Base-by-base conservation (phyloP, 2,797 vertebrate genomes). In the Ctenopoma kingsleyae region DNA sequence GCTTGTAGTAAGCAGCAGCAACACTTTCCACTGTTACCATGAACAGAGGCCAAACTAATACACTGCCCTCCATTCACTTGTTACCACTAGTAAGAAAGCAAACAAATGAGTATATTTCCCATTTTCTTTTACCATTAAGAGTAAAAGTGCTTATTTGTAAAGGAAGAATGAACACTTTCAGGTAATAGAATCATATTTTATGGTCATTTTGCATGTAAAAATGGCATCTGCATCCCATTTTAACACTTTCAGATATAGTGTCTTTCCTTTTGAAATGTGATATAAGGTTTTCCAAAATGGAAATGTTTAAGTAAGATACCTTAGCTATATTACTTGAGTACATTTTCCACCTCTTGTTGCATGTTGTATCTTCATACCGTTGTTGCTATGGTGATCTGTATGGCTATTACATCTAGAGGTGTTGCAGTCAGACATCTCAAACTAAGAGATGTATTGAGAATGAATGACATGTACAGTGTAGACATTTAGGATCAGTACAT, bases 301-400 rank as follows among this genome's bases (percentile, higher is more conserved):
- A 59, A 27, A 15, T 22, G 48, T 41, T 16, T 16, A 36, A 20
- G 12, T 3, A 13, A 5, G 51, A n/a, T 8, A 22, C 4, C 22
- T 47, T 10, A 8, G 16, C 8, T 36, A 36, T 53, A 32, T 25
- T 41, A 15, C 8, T 50, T 67, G n/a, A 54, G 38, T 43, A 25
- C 40, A 20, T 6, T 56, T 66, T 53, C 49, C 43, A 69, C 51
- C 35, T 4, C 16, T 54, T 59, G 10, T 23, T 51, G 17, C 20
- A 63, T 66, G 8, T 54, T 54, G 74, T 23, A 58, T 51, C 53
- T 56, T 67, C 25, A 65, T 47, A 22, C 43, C 22, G 50, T 62
- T 63, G 85, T 81, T 78, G 67, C 82, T 55, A 69, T 81, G 35
- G 66, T 49, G 56, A 83, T 71, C 32, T 30, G 20, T 47, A 16